phyloP scores from a whole-genome alignment of 2,113 vertebrate genomes.

The Entosphenus tridentatus region DNA sequence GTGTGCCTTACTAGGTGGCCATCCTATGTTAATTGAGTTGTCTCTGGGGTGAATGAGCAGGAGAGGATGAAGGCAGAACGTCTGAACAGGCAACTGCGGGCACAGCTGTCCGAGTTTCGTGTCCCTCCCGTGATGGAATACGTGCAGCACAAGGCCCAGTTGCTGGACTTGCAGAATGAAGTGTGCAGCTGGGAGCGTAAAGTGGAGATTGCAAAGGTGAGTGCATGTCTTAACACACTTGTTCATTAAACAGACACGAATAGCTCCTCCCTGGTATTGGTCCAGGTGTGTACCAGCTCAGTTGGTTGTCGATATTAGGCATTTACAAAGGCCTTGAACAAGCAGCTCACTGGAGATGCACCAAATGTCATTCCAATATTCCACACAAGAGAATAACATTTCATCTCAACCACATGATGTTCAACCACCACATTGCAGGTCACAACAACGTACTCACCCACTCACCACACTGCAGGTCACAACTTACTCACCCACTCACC shows the following conservation, averaged over 20 bases:
- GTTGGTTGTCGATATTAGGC: not conserved
- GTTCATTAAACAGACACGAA: not conserved
- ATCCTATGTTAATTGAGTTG: no score
- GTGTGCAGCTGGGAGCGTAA: slow-evolving; percentile 31
- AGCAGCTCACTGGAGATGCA: not conserved
- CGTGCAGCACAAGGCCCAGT: slow-evolving; percentile 17
- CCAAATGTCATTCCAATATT: not conserved
- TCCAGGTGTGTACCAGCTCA: no score
- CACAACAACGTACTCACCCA: no score
- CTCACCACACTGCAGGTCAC: no score
- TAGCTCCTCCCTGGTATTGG: rapidly evolving
- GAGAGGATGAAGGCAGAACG: slow-evolving; percentile 22
- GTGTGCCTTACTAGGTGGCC: no score
- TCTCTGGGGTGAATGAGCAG: slow-evolving; percentile 14
- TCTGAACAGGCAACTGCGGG: slow-evolving; percentile 20
- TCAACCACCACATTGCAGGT: no score
- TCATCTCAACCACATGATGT: no score
- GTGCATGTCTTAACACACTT: not conserved
- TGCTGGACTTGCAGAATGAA: slow-evolving; percentile 21
- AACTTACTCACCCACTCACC: no score
- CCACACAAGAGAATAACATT: no score
- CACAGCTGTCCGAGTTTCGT: slow-evolving; percentile 19
- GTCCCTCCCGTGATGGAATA: slow-evolving; percentile 24
- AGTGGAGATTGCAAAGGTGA: slow-evolving; percentile 30
- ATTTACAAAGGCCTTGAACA: not conserved